Evolutionary conservation across 2,888 invertebrate genomes (phyloP).

Genomic region (Nesidiocoris tenuis): DNA sequence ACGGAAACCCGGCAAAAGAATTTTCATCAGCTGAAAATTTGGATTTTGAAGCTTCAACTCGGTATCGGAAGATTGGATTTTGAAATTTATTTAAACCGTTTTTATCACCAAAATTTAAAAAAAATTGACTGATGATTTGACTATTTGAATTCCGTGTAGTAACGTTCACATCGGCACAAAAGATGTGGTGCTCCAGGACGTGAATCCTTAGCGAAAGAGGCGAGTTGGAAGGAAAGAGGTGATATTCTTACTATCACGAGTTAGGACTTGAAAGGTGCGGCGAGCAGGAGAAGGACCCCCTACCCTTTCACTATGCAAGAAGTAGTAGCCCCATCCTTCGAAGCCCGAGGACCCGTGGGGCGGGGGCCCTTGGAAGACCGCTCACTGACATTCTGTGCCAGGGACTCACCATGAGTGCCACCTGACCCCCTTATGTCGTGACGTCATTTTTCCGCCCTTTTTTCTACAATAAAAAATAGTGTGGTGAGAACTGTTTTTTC

Average conservation of each 20-base stretch:
- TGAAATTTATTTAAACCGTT: too few species aligned
- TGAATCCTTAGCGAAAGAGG: not conserved
- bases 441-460: conserved; percentile 12
- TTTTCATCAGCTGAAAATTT: too few species aligned
- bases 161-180: too few species aligned
- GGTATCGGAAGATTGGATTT: too few species aligned
- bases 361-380: conserved; percentile 33
- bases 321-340: not conserved
- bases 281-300: not conserved
- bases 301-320: not conserved
- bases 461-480: conserved; percentile 16
- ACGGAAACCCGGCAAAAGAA: too few species aligned
- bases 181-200: not conserved
- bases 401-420: conserved; percentile 37
- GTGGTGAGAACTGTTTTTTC: conserved; percentile 1
- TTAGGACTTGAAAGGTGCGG: not conserved
- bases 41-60: too few species aligned
- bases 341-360: not conserved
- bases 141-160: too few species aligned
- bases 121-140: too few species aligned
- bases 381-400: conserved; percentile 36
- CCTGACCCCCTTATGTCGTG: conserved; percentile 13
- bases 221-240: not conserved
- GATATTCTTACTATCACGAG: not conserved
- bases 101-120: too few species aligned